Evolutionary conservation across 2,797 vertebrate species (phyloP).

Genomic region (Malurus splendens): DNA sequence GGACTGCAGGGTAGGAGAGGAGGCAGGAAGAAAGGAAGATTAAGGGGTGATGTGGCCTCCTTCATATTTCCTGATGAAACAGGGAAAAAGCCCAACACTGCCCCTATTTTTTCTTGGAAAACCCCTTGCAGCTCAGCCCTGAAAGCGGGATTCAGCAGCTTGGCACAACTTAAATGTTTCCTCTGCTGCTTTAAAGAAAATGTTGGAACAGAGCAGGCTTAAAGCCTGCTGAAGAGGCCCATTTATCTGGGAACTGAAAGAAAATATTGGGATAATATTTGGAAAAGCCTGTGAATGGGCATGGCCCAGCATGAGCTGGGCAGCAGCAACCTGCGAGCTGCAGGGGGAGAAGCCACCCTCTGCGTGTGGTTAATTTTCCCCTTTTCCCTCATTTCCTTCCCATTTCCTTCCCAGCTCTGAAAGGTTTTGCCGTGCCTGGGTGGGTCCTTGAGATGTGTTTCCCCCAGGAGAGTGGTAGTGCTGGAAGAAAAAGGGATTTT

Average conservation of each 20-base stretch:
- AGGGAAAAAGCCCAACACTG: background rate
- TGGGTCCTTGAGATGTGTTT: background rate
- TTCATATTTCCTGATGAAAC: background rate
- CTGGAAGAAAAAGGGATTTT: background rate
- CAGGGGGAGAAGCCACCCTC: background rate
- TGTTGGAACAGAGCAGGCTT: slow-evolving; percentile 6
- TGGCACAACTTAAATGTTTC: background rate
- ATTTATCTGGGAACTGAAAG: slow-evolving; percentile 22
- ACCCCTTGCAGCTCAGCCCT: background rate
- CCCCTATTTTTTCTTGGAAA: background rate
- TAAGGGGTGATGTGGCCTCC: background rate
- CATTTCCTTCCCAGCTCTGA: background rate
- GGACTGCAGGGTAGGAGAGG: fast-evolving
- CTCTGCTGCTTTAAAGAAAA: background rate
- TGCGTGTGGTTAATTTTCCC: background rate
- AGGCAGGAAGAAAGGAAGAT: background rate
- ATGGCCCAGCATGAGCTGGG: background rate
- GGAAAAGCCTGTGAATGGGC: background rate
- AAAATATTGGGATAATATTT: slow-evolving; percentile 26
- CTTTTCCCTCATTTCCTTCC: slow-evolving; percentile 37
- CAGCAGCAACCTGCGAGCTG: background rate
- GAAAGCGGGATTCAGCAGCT: background rate
- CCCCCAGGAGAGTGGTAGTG: background rate
- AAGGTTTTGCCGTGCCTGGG: background rate
- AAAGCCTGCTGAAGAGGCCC: background rate